These are phyloP conservation scores for Ciconia nigra DNA, from an alignment of 2,797 vertebrate species.

Conservation along the genomic window DNA sequence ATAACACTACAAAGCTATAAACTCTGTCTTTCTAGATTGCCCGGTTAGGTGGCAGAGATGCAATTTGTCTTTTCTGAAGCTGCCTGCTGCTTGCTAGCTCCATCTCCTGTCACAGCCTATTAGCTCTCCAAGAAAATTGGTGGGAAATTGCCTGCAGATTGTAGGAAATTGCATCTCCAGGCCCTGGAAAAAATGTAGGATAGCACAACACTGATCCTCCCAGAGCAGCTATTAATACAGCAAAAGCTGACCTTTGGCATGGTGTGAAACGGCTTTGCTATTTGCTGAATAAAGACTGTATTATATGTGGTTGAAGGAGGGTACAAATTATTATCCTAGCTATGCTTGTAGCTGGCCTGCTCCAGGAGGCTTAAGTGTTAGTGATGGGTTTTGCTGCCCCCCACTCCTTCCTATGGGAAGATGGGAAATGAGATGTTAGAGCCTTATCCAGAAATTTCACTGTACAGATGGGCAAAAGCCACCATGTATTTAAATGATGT, in stretches of 20 bases:
- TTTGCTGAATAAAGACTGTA: conserved; percentile 78
- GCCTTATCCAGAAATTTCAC: neutral
- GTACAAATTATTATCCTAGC: conserved; percentile 66
- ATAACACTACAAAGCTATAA: conserved; percentile 79
- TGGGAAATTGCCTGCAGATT: conserved; percentile 86
- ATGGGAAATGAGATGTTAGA: neutral
- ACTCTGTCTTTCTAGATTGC: conserved; percentile 79
- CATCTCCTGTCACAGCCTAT: conserved; percentile 84
- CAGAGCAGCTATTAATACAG: conserved; percentile 82
- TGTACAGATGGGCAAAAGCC: neutral
- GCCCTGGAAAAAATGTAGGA: conserved; percentile 78
- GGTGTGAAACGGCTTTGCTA: conserved; percentile 74
- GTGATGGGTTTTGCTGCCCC: conserved; percentile 5
- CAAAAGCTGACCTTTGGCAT: conserved; percentile 79
- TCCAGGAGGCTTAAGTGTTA: conserved; percentile 58
- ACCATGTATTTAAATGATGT: neutral
- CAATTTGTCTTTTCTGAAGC: conserved; percentile 83
- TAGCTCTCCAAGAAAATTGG: conserved; percentile 84
- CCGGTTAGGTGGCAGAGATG: conserved; percentile 82
- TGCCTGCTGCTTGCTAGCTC: conserved; percentile 80
- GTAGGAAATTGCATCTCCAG: conserved; percentile 85
- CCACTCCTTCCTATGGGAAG: neutral
- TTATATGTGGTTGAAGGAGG: conserved; percentile 73
- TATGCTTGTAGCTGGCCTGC: conserved; percentile 42
- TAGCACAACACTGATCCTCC: conserved; percentile 80